A percentile compares a stretch with the other conserved stretches of the same genome.
phyloP scores from a whole-genome alignment of 2,113 vertebrate species.

The Clinocottus analis region DNA sequence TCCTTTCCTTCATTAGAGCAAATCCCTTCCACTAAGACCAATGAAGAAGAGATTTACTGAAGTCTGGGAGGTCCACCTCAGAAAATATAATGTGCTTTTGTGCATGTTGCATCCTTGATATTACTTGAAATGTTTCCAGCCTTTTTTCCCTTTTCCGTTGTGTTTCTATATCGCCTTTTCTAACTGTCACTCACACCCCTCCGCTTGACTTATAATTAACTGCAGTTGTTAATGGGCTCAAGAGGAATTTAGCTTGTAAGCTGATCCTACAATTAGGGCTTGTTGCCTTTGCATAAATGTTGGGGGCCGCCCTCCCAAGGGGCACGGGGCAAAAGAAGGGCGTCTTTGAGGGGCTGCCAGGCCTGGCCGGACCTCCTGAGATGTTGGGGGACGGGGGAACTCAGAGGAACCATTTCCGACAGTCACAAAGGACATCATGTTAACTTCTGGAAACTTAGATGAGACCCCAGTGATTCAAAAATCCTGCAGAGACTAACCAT shows the following conservation, averaged over 20 bases:
- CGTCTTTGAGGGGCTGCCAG: conserved; percentile 79
- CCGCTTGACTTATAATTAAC: conserved; percentile 77
- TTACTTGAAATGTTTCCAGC: conserved; percentile 54
- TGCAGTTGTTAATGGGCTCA: conserved; percentile 83
- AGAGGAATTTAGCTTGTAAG: conserved; percentile 82
- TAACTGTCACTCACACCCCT: conserved; percentile 59
- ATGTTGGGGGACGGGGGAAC: conserved; percentile 53
- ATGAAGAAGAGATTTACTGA: conserved; percentile 65
- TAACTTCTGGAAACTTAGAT: conserved; percentile 63
- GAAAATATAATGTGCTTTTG: conserved; percentile 40
- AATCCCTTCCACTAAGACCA: conserved; percentile 69
- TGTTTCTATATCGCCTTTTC: conserved; percentile 32
- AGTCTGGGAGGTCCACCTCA: conserved; percentile 69
- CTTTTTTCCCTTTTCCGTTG: conserved; percentile 1
- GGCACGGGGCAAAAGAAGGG: conserved; percentile 72
- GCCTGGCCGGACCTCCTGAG: conserved; percentile 59
- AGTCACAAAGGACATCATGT: conserved; percentile 61
- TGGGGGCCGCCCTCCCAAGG: conserved; percentile 68
- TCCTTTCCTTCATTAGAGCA: conserved; percentile 72
- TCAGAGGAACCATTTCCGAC: conserved; percentile 49
- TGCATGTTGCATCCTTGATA: conserved; percentile 48
- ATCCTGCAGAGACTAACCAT: conserved; percentile 28
- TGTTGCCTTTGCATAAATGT: conserved; percentile 87
- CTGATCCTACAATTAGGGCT: conserved; percentile 84
- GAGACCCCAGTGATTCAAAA: conserved; percentile 39